A percentile compares a stretch with the other conserved stretches of the same genome.
phyloP scores from a whole-genome alignment of 2,113 vertebrate species.

The Tachuris rubrigastra region DNA sequence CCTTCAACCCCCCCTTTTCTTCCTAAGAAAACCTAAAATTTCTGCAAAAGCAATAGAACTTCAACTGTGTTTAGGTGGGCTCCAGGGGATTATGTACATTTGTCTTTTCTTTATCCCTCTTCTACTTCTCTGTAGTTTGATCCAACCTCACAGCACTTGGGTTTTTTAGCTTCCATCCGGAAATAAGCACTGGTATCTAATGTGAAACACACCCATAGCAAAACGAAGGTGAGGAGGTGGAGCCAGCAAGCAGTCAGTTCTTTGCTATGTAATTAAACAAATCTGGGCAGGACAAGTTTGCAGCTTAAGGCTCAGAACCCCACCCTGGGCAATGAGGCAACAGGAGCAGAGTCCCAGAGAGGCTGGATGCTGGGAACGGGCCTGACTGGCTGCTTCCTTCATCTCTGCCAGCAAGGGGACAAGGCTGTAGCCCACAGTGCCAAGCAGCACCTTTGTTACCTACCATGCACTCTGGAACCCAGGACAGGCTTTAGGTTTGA shows the following conservation, averaged over 20 bases:
- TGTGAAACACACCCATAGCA: constrained; percentile 10
- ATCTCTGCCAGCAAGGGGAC: background rate
- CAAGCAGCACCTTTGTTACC: background rate
- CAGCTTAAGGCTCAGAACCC: constrained; percentile 35
- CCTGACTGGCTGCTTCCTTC: background rate
- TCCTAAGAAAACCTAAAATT: background rate
- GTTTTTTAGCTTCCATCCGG: background rate
- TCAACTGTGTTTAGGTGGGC: background rate
- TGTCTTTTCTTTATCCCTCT: background rate
- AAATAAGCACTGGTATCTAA: constrained; percentile 9
- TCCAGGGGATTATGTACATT: background rate
- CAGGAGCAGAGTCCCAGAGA: constrained; percentile 12
- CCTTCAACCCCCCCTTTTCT: background rate
- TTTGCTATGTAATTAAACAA: constrained; percentile 62
- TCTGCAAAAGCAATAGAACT: background rate
- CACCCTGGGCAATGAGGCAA: constrained; percentile 56
- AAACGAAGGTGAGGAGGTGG: constrained; percentile 44
- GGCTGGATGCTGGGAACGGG: background rate
- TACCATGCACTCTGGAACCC: accelerated
- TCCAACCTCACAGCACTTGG: background rate
- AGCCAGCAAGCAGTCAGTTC: constrained; percentile 29
- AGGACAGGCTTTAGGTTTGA: background rate
- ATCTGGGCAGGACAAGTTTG: constrained; percentile 58
- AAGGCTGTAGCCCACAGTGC: background rate
- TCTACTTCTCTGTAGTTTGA: background rate